Evolutionary conservation across 2,888 invertebrate genomes (phyloP).

Genomic region (Siphonodentalium dalli): DNA sequence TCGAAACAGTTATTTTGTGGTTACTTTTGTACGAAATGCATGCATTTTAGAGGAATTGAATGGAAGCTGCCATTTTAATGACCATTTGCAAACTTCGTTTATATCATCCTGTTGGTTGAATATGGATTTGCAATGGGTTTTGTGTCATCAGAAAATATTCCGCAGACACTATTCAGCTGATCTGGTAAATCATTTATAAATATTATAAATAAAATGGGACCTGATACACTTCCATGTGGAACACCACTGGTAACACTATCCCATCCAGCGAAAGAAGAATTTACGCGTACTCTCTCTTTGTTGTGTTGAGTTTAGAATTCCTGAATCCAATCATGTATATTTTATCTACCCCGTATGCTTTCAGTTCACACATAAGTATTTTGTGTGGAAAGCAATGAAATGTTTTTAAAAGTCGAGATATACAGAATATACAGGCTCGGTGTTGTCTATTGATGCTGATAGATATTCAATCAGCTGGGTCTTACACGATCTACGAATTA

Average conservation of each 20-base stretch:
- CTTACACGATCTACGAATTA: background rate
- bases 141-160: slow-evolving; percentile 1
- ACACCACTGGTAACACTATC: slow-evolving; percentile 2
- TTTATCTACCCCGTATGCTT: background rate
- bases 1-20: no score
- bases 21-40: no score
- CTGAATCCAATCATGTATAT: slow-evolving; percentile 1
- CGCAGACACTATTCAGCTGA: background rate
- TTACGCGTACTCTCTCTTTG: background rate
- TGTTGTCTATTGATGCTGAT: background rate
- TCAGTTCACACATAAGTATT: background rate
- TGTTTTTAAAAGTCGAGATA: slow-evolving; percentile 1
- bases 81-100: no score
- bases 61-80: no score
- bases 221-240: slow-evolving; percentile 6
- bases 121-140: no score
- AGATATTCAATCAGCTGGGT: slow-evolving; percentile 6
- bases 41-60: no score
- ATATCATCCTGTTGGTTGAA: no score
- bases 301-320: background rate
- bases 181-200: slow-evolving; percentile 6
- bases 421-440: background rate
- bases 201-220: slow-evolving; percentile 4
- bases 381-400: slow-evolving; percentile 5
- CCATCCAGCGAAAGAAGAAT: slow-evolving; percentile 5